phyloP scores from a whole-genome alignment of 2,888 invertebrate genomes.

The Tachina fera region DNA sequence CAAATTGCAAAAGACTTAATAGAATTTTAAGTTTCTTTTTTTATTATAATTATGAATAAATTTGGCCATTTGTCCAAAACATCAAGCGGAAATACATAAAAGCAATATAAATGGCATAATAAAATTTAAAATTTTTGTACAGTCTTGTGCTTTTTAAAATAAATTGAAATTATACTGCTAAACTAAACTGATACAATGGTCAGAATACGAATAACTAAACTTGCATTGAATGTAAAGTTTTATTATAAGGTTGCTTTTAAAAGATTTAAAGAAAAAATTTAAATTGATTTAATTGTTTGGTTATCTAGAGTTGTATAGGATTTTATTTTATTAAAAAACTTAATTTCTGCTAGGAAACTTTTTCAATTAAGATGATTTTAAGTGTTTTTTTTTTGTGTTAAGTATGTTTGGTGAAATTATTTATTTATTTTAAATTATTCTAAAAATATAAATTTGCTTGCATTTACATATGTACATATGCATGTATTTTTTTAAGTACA shows the following conservation, averaged over 20 bases:
- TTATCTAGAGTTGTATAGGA: not conserved
- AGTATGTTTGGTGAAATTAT: no score
- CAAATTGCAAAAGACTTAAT: constrained; percentile 30
- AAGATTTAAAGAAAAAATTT: not conserved
- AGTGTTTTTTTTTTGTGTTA: no score
- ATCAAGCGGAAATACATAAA: constrained; percentile 58
- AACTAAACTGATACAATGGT: not conserved
- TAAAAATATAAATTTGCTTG: no score
- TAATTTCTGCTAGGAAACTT: no score
- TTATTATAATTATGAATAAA: not conserved
- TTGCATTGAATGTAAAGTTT: constrained; percentile 55
- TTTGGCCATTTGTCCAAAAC: constrained; percentile 34
- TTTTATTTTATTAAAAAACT: no score
- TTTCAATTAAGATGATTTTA: no score
- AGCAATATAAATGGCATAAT: constrained; percentile 38
- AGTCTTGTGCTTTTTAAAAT: constrained; percentile 30
- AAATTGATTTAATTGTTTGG: no score
- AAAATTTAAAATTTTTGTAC: constrained; percentile 16
- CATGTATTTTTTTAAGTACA: no score
- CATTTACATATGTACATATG: no score
- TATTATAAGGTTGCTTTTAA: not conserved
- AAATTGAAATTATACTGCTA: constrained; percentile 44
- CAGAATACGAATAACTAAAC: constrained; percentile 30
- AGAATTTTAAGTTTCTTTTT: constrained; percentile 38
- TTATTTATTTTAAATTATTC: no score